Conservation (phyloP, 2,888 invertebrate genomes). For the Orchestes rusci region DNA sequence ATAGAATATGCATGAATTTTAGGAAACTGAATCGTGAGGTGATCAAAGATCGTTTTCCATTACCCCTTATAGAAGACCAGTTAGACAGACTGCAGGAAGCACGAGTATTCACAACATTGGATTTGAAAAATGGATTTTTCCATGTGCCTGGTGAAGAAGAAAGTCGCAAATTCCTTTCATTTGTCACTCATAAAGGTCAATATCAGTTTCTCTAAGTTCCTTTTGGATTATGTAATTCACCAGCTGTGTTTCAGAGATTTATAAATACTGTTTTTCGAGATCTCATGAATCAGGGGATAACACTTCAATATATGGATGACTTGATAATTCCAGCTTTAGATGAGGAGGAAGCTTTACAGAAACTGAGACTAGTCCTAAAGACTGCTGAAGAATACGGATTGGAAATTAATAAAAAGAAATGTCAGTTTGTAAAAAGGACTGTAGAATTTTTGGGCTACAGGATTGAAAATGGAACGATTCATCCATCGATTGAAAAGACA, state of each 20-base stretch:
- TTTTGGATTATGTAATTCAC: conserved; percentile 39
- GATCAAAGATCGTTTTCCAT: not conserved
- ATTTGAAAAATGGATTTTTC: conserved; percentile 36
- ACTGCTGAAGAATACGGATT: conserved; percentile 25
- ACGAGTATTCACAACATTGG: conserved; percentile 31
- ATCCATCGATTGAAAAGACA: conserved; percentile 27
- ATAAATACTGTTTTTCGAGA: conserved; percentile 32
- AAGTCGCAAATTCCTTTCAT: conserved; percentile 35
- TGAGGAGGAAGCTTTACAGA: conserved; percentile 1
- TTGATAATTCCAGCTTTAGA: conserved; percentile 24
- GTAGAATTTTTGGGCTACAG: conserved; percentile 26
- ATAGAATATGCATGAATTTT: not conserved
- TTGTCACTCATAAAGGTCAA: conserved; percentile 38
- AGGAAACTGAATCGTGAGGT: not conserved
- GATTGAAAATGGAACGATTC: conserved; percentile 25
- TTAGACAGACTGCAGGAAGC: conserved; percentile 32
- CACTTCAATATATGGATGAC: conserved; percentile 30
- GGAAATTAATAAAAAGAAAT: conserved; percentile 36
- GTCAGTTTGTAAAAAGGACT: conserved; percentile 32
- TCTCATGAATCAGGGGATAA: conserved; percentile 22
- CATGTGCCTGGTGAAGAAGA: conserved; percentile 33
- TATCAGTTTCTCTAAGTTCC: conserved; percentile 39
- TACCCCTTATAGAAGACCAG: conserved; percentile 35
- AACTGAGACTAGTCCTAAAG: conserved; percentile 7
- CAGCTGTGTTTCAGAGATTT: conserved; percentile 35